Evolutionary conservation across 1,140 invertebrate species (phyloP), one percentile per base, ranked within the genome.

Genomic region (Meloidogyne chitwoodi): DNA sequence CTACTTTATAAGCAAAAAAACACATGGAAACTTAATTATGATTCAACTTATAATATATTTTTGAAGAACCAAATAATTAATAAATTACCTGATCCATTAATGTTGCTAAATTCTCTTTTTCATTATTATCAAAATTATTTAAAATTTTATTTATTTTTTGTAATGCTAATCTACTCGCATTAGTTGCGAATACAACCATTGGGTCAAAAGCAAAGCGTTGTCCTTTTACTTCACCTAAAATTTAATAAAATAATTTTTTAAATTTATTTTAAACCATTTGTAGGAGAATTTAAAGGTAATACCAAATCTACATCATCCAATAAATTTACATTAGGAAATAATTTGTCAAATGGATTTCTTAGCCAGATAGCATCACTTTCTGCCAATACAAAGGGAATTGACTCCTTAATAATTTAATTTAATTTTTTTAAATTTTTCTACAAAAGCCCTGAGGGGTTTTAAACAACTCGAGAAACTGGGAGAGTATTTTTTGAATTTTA

Each of bases 301-400:
- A 83, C 66, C 11, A 83, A 76, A 63, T 83, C 82, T 14, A 75
- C 83, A 66, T 83, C 82, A 22, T 83, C 82, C n/a, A 84, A 56
- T 1, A 63, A 2, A 67, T 72, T 75, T 14, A 27, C 26, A 34
- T 83, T 82, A 0, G 66, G 4, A 75, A 75, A 75, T 65, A 64
- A 41, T 14, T 80, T 74, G 0, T 77, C 48, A 10, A 80, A 29
- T 1, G 83, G 83, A 64, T 85, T 78, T 29, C 67, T 70, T 14
- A 85, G 67, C 83, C 83, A 84, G 12, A 84, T 68, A 2, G 83
- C 83, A 70, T 84, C 83, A 16, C 83, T 80, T 74, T 84, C 83
- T 26, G 85, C 74, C 1, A 84, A 44, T 0, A 84, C 80, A 44
- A 80, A 80, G 0, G 80, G 75, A 24, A 84, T 62, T 27, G 77